A percentile compares a stretch with the other conserved stretches of the same genome.
These are phyloP conservation scores for Accipiter cooperii DNA, from an alignment of 2,113 vertebrate genomes.

Conservation along the genomic window DNA sequence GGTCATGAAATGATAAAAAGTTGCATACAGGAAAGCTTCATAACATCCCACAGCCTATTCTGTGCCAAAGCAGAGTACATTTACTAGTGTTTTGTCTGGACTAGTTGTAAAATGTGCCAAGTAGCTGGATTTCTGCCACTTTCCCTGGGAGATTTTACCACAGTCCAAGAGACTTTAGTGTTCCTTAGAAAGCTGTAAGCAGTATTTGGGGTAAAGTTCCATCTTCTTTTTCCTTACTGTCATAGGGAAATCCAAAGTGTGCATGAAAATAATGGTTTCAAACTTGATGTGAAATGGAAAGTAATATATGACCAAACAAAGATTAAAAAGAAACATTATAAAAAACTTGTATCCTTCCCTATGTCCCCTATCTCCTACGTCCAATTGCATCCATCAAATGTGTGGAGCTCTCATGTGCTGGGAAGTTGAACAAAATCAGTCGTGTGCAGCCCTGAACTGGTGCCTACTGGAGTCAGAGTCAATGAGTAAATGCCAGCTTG, in stretches of 20 bases:
- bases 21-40: background rate
- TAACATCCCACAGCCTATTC: background rate
- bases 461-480: background rate
- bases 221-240: background rate
- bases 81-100: constrained; percentile 62
- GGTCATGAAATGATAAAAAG: background rate
- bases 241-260: background rate
- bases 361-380: background rate
- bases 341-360: background rate
- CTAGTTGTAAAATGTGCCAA: constrained; percentile 48
- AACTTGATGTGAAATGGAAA: background rate
- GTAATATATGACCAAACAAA: background rate
- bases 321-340: background rate
- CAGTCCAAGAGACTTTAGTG: constrained; percentile 9
- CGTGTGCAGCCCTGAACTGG: background rate
- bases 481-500: background rate
- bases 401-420: background rate
- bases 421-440: background rate
- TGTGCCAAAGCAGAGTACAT: constrained; percentile 33
- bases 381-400: background rate
- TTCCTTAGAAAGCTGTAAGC: constrained; percentile 44
- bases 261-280: background rate
- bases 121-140: constrained; percentile 57
- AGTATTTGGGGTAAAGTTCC: background rate
- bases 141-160: constrained; percentile 48